A percentile compares a stretch with the other conserved stretches of the same genome.
Evolutionary conservation across 2,113 vertebrate species (phyloP).

Genomic region (Gulo gulo): DNA sequence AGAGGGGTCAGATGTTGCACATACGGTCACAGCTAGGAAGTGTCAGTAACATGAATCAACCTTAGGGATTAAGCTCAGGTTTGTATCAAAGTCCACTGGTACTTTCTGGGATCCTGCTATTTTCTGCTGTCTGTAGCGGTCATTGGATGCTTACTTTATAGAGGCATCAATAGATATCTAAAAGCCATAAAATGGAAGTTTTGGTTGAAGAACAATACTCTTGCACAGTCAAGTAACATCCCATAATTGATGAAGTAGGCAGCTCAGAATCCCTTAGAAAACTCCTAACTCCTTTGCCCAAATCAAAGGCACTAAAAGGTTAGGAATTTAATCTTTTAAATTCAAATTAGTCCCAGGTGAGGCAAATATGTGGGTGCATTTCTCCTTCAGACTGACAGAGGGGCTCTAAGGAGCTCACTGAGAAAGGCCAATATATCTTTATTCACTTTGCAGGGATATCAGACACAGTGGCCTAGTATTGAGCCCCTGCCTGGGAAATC

Average conservation of each 20-base stretch:
- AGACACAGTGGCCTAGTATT: background rate
- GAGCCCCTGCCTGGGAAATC: background rate
- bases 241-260: background rate
- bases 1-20: background rate
- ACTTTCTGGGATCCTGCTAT: background rate
- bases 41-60: background rate
- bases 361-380: background rate
- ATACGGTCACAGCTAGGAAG: background rate
- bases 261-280: background rate
- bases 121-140: background rate
- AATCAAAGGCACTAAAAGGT: background rate
- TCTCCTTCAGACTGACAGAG: background rate
- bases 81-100: background rate
- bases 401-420: background rate
- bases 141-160: background rate
- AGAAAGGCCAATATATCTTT: background rate
- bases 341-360: background rate
- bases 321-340: background rate
- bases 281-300: background rate
- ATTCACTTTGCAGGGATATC: background rate
- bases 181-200: background rate
- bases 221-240: background rate
- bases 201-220: background rate
- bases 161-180: background rate
- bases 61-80: background rate